Evolutionary conservation across 2,888 invertebrate species (phyloP).

Genomic region (Druceiella hillmani): DNA sequence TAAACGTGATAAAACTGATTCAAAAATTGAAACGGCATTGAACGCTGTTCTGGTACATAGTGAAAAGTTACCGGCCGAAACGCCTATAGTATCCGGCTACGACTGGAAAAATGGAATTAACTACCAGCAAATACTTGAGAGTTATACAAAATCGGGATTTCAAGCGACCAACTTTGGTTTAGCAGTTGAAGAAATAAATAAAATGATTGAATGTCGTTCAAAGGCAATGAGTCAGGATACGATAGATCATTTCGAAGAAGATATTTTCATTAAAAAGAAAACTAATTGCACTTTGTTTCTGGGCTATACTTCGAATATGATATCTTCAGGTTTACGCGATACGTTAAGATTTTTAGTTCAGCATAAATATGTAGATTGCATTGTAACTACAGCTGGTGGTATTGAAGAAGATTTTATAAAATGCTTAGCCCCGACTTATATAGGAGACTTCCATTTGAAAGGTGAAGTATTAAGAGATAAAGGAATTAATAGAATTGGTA

Average conservation of each 20-base stretch:
- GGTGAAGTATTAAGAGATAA: slow-evolving; percentile 75
- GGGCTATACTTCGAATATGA: slow-evolving; percentile 96
- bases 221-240: slow-evolving; percentile 63
- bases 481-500: slow-evolving; percentile 84
- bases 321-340: slow-evolving; percentile 92
- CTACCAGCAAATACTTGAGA: slow-evolving; percentile 75
- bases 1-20: no score
- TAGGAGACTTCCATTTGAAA: slow-evolving; percentile 85
- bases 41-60: slow-evolving; percentile 69
- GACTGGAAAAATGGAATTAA: slow-evolving; percentile 90
- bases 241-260: slow-evolving; percentile 64
- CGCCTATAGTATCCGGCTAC: slow-evolving; percentile 75
- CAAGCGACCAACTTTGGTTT: slow-evolving; percentile 94
- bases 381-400: slow-evolving; percentile 97
- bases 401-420: slow-evolving; percentile 99
- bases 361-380: slow-evolving; percentile 71
- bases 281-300: slow-evolving; percentile 91
- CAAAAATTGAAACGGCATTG: slow-evolving; percentile 56
- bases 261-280: slow-evolving; percentile 71
- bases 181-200: slow-evolving; percentile 86
- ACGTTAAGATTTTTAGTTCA: slow-evolving; percentile 69
- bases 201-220: slow-evolving; percentile 78
- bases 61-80: slow-evolving; percentile 58
- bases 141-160: slow-evolving; percentile 84
- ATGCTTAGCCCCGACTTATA: slow-evolving; percentile 89